Base-by-base conservation (phyloP, 2,113 vertebrate genomes). In the Sinocyclocheilus maitianheensis region DNA sequence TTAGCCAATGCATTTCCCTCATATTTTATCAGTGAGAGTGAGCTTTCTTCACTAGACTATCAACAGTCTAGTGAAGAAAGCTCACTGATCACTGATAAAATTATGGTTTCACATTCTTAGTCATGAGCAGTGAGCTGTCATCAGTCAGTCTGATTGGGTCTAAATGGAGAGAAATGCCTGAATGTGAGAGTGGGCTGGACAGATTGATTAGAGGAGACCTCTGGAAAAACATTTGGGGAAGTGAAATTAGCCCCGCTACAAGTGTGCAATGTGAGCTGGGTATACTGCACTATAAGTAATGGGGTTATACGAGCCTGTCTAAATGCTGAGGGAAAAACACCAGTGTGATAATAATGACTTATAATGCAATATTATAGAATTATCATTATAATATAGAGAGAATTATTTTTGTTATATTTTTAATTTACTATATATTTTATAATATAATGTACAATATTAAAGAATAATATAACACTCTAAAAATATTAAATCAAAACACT, bases 141-240 rank as follows among this genome's bases (percentile, higher is more conserved):
- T 67, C 2, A 72, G 48, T 79, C 12, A 26, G 40, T 81, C 20
- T 77, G 43, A 77, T 22, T 53, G 26, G 26, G 8, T 51, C 62
- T 80, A 43, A 53, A 30, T 77, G 48, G 22, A 71, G 20, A 58
- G 48, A 51, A 65, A 69, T 26, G 62, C 72, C 11, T 71, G 60
- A 46, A 77, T 82, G 51, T 84, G 22, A 81, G 72, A 72, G 37
- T 30, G 37, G 71, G 11, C 43, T 24, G 43, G 53, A 63, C 4
- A 71, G 34, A 85, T 48, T 77, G 77, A 89, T 88, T 75, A 60
- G 74, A 74, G 81, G 53, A 77, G 30, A 77, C 72, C 77, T 62
- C 48, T 84, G 87, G 83, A 89, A 85, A 80, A 90, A 83, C 87
- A 84, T 84, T 76, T 86, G 80, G 69, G 71, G 81, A 85, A 75